Conservation (phyloP, 2,888 invertebrate species). For the Acleris holmiana region DNA sequence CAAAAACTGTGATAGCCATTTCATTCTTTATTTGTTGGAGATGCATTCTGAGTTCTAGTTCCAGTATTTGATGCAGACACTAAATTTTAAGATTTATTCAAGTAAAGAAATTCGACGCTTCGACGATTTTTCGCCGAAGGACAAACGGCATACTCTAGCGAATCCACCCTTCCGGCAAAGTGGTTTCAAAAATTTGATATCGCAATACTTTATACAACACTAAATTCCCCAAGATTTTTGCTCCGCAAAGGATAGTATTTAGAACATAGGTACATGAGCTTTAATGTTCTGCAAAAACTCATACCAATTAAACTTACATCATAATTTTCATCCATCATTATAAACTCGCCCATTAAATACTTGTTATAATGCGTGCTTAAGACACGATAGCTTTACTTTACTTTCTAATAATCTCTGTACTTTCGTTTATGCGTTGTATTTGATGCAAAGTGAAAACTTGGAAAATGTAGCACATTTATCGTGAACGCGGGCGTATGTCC, state of each 20-base stretch:
- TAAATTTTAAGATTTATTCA: slow-evolving; percentile 42
- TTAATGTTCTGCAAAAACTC: slow-evolving; percentile 1
- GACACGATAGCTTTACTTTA: slow-evolving; percentile 31
- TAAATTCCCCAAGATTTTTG: background rate
- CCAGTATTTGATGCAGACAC: background rate
- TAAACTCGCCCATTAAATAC: slow-evolving; percentile 26
- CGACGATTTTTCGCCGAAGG: slow-evolving; percentile 43
- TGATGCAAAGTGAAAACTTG: slow-evolving; percentile 55
- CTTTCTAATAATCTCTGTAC: slow-evolving; percentile 66
- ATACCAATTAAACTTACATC: slow-evolving; percentile 23
- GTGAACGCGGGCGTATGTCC: slow-evolving; percentile 42
- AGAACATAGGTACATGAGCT: no score
- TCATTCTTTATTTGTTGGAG: background rate
- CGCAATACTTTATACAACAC: slow-evolving; percentile 8
- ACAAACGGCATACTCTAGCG: slow-evolving; percentile 43
- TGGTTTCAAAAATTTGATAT: slow-evolving; percentile 32
- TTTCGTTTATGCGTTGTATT: slow-evolving; percentile 53
- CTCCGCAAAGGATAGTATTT: no score
- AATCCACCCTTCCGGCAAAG: slow-evolving; percentile 40
- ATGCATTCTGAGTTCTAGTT: background rate
- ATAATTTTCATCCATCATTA: slow-evolving; percentile 26
- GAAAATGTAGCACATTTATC: slow-evolving; percentile 52
- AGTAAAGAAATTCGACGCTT: slow-evolving; percentile 46
- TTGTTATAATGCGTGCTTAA: slow-evolving; percentile 30
- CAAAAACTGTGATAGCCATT: no score